Conservation (phyloP, 2,797 vertebrate species). For the Pseudochromis fuscus region DNA sequence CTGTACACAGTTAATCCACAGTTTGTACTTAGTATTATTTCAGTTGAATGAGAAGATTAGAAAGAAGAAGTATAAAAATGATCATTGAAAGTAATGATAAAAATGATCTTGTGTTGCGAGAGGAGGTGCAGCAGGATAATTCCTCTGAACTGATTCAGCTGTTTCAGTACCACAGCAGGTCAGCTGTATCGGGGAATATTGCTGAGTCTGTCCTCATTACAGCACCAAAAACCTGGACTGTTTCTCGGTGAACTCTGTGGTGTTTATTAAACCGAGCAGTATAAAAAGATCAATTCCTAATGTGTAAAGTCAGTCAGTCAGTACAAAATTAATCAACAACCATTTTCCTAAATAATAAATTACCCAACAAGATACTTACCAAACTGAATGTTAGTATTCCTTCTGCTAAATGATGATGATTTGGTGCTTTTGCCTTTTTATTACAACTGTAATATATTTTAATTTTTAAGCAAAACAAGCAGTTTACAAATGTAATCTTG, state of each 20-base stretch:
- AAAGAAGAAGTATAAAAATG: no score
- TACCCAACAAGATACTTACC: no score
- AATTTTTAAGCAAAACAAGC: no score
- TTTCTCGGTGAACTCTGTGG: neutral
- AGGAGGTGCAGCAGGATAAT: conserved; percentile 3
- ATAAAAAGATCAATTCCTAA: no score
- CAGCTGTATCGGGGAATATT: conserved; percentile 17
- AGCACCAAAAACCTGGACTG: neutral
- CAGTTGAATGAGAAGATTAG: conserved; percentile 25
- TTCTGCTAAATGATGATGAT: no score
- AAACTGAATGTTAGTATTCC: no score
- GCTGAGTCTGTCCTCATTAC: conserved; percentile 20
- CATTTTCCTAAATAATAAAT: neutral
- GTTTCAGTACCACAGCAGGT: neutral
- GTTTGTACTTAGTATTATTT: conserved; percentile 34
- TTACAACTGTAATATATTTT: no score
- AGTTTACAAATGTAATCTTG: no score
- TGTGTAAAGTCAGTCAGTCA: no score
- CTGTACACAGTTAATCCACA: conserved; percentile 44
- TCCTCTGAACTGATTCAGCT: conserved; percentile 24
- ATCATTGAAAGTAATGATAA: no score
- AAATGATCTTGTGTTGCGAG: conserved; percentile 1
- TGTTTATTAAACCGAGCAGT: no score
- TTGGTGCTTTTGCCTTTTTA: no score
- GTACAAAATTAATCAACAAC: neutral